Evolutionary conservation across 2,888 invertebrate species (phyloP), one percentile per base, ranked within the genome.

Genomic region (Meteorus colon): DNA sequence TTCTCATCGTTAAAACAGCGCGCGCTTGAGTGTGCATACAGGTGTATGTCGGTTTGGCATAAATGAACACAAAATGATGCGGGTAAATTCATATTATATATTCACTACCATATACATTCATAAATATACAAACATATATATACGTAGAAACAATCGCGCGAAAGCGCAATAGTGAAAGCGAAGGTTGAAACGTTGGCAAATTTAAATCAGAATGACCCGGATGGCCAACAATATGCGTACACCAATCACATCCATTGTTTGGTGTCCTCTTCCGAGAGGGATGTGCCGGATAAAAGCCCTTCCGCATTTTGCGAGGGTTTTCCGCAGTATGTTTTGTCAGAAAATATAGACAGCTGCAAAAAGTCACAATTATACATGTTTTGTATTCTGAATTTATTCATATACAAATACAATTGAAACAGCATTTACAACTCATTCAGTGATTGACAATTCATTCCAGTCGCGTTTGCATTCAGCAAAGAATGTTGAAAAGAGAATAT

Each of bases 191-290:
- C 65, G 67, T 80, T 41, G 41, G 83, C 82, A 85, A 88, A 87
- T 88, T 87, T 87, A 84, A 87, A 87, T 87, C 84, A 84, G 84
- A 87, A 87, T 86, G 83, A 84, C 84, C 85, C 85, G 86, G 85
- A 86, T 83, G 82, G 81, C 78, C 76, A 80, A 84, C 85, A 86
- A 86, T 86, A 86, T 86, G 85, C 83, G n/a, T 19, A 55, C 6
- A 80, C 80, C 80, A 80, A 85, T 85, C 65, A 34, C 82, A 83
- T n/a, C 6, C 74, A 85, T 86, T 86, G 86, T 87, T 82, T 80
- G 81, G 75, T 78, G 68, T 69, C 76, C 77, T 80, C 82, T 81
- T 4, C 24, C 27, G 55, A 66, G 73, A 73, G 73, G 71, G 73
- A 55, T 24, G 19, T 77, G 60, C 31, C 29, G 76, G 78, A 76